These are phyloP conservation scores for Orbicella faveolata DNA, from an alignment of 64 coral and sea anemone genomes.

Conservation along the genomic window DNA sequence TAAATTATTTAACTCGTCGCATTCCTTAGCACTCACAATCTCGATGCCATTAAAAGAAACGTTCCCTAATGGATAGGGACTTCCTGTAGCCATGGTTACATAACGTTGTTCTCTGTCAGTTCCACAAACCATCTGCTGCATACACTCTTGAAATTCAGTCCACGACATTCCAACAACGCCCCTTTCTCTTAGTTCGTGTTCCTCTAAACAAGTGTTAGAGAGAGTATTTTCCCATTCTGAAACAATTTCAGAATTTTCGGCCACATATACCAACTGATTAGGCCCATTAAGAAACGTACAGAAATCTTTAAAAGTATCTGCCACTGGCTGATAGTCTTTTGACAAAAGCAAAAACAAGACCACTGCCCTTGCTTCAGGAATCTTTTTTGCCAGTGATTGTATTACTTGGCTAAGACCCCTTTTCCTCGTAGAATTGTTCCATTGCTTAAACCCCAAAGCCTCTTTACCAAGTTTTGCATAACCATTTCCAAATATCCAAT, in stretches of 20 bases:
- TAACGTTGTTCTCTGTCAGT: conserved; percentile 5
- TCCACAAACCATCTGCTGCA: conserved; percentile 41
- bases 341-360: conserved; percentile 58
- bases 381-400: conserved; percentile 21
- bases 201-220: conserved; percentile 30
- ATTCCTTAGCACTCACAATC: conserved; percentile 56
- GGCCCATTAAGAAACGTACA: conserved; percentile 43
- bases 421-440: conserved; percentile 55
- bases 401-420: conserved; percentile 47
- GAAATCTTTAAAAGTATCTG: conserved; percentile 63
- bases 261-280: conserved; percentile 50
- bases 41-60: conserved; percentile 30
- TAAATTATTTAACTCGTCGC: conserved; percentile 11
- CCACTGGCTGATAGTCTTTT: conserved; percentile 6
- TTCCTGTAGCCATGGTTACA: conserved; percentile 37
- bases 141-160: conserved; percentile 49
- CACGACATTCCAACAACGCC: conserved; percentile 69
- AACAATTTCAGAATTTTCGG: conserved; percentile 33
- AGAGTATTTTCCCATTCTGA: conserved; percentile 24
- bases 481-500: conserved; percentile 71
- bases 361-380: conserved; percentile 40
- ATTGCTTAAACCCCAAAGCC: conserved; percentile 28
- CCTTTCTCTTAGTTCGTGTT: conserved; percentile 31
- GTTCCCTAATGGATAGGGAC: conserved; percentile 20
- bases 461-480: background rate